A percentile compares a stretch with the other conserved stretches of the same genome.
Evolutionary conservation across 2,888 invertebrate species (phyloP).

Genomic region (Dorcus hopei): DNA sequence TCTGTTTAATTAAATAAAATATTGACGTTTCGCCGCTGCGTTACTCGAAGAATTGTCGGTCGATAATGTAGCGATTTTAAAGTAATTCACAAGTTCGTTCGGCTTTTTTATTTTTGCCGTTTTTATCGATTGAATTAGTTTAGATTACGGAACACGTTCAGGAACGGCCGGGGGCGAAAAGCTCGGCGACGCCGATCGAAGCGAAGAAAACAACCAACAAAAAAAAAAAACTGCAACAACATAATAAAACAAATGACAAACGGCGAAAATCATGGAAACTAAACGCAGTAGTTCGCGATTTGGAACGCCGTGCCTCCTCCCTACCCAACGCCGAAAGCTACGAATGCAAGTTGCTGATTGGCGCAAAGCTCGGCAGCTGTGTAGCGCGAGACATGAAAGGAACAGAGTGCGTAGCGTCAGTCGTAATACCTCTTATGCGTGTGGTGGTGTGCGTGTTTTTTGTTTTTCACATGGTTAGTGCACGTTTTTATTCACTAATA

Average conservation of each 20-base stretch:
- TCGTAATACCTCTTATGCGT: constrained; percentile 48
- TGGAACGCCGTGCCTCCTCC: constrained; percentile 19
- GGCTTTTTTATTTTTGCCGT: no score
- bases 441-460: constrained; percentile 47
- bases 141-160: no score
- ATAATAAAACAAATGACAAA: not conserved
- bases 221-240: not conserved
- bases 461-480: constrained; percentile 50
- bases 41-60: no score
- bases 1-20: no score
- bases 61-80: no score
- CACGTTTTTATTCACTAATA: constrained; percentile 15
- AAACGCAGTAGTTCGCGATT: constrained; percentile 15
- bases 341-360: constrained; percentile 40
- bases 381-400: constrained; percentile 46
- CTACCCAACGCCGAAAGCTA: constrained; percentile 20
- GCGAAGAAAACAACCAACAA: no score
- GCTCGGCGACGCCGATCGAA: no score
- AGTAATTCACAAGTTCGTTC: no score
- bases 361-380: constrained; percentile 48
- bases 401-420: constrained; percentile 48
- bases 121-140: no score
- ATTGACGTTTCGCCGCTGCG: no score
- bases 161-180: no score
- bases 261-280: constrained; percentile 2